Evolutionary conservation across 2,113 vertebrate species (phyloP), one percentile per base, ranked within the genome.

Genomic region (Myiagra hebetior): DNA sequence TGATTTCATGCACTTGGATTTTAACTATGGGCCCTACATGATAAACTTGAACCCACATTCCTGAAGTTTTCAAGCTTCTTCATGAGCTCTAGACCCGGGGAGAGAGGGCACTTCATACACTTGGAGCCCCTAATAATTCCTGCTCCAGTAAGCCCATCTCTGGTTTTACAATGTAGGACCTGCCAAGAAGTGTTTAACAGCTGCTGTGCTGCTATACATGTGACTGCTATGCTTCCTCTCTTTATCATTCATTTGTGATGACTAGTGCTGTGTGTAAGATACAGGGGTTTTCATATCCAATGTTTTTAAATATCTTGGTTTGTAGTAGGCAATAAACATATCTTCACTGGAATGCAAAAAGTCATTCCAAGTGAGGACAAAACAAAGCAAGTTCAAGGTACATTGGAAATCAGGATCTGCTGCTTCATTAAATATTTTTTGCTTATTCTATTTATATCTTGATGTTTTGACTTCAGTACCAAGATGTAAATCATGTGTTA

Each of bases 401-500:
- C 13, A 39, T 63, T 39, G 70, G 33, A 87, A 87, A 47, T 30
- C 37, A 33, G 10, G 1, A 15, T 80, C 47, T 86, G 39, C 27
- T 59, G 8, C 57, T 76, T 76, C 63, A 82, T 33, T 68, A 75
- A 57, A 42, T 79, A 24, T 33, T 80, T 85, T 57, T 82, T 92
- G 15, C 33, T 82, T 85, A 65, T 77, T 84, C 50, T 79, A 87
- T 37, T 85, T 77, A 70, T 85, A 83, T 55, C 20, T 62, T 57
- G 19, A 41, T 95, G n/a, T 47, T 92, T 57, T 93, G 74, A 91
- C 17, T 72, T 89, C 44, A 35, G 62, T 90, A 67, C 14, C 57
- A 94, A 95, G 85, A 97, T 89, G 27, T 97, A 95, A 97, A 47
- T 98, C 81, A 95, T 30, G 5, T 88, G 42, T 89, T 97, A 39